A percentile compares a stretch with the other conserved stretches of the same genome.
These are phyloP conservation scores for Acleris holmiana DNA, from an alignment of 2,888 invertebrate species.

Conservation along the genomic window DNA sequence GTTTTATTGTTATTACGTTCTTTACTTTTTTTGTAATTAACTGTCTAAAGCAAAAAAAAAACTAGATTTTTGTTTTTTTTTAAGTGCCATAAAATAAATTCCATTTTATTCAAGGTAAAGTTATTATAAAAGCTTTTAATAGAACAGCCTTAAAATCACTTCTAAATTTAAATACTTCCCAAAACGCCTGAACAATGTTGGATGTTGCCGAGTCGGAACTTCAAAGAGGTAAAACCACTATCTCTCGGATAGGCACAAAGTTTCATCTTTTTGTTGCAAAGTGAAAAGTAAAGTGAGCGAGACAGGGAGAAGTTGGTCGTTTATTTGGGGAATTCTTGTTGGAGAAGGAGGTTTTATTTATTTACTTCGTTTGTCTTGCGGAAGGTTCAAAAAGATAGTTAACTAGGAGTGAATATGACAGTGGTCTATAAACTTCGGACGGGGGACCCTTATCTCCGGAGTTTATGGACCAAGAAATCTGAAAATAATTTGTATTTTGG, in stretches of 20 bases:
- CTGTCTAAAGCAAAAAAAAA: too few species aligned
- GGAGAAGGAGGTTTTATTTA: background rate
- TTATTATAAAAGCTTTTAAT: background rate
- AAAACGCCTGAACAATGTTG: conserved; percentile 22
- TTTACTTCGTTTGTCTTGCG: background rate
- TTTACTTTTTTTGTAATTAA: too few species aligned
- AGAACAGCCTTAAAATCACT: background rate
- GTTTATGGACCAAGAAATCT: too few species aligned
- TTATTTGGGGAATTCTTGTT: conserved; percentile 1
- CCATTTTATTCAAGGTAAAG: background rate
- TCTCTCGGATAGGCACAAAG: conserved; percentile 19
- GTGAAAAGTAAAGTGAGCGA: conserved; percentile 29
- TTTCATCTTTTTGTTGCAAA: conserved; percentile 25
- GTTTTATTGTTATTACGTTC: too few species aligned
- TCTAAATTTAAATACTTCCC: conserved; percentile 14
- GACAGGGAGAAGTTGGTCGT: conserved; percentile 21
- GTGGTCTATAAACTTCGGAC: too few species aligned
- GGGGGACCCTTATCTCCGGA: too few species aligned
- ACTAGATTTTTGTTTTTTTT: too few species aligned
- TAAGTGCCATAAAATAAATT: too few species aligned
- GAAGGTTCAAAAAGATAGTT: background rate
- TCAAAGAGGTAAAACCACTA: conserved; percentile 37
- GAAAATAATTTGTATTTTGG: too few species aligned
- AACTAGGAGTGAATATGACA: too few species aligned
- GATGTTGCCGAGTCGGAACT: conserved; percentile 13